Conservation (phyloP, 2,797 vertebrate species). For the Podargus strigoides region DNA sequence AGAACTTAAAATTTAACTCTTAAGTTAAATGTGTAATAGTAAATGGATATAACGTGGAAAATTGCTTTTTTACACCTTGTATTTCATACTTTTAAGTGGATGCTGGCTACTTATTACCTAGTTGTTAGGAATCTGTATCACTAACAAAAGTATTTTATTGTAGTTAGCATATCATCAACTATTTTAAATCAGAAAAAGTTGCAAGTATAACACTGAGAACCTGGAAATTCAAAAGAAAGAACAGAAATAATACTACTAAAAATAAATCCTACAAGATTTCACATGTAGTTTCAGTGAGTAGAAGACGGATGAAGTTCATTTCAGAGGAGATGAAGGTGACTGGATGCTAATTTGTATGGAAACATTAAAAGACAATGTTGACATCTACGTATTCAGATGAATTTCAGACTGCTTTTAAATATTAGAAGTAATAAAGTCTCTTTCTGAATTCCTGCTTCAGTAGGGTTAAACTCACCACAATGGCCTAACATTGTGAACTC, state of each 20-base stretch:
- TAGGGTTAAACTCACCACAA: neutral
- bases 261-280: neutral
- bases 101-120: neutral
- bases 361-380: neutral
- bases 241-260: neutral
- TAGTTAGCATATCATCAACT: neutral
- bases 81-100: neutral
- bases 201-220: neutral
- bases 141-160: neutral
- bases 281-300: neutral
- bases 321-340: neutral
- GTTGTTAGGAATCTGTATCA: neutral
- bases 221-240: neutral
- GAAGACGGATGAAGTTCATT: neutral
- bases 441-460: neutral
- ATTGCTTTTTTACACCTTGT: neutral
- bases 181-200: neutral
- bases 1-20: neutral
- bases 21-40: neutral
- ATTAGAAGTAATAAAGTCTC: neutral
- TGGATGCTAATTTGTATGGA: neutral
- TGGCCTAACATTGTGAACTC: neutral
- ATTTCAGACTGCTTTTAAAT: neutral
- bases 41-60: neutral
- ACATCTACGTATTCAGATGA: neutral